Evolutionary conservation across 2,113 vertebrate genomes (phyloP), one percentile per base, ranked within the genome.

Genomic region (Rhodinocichla rosea): DNA sequence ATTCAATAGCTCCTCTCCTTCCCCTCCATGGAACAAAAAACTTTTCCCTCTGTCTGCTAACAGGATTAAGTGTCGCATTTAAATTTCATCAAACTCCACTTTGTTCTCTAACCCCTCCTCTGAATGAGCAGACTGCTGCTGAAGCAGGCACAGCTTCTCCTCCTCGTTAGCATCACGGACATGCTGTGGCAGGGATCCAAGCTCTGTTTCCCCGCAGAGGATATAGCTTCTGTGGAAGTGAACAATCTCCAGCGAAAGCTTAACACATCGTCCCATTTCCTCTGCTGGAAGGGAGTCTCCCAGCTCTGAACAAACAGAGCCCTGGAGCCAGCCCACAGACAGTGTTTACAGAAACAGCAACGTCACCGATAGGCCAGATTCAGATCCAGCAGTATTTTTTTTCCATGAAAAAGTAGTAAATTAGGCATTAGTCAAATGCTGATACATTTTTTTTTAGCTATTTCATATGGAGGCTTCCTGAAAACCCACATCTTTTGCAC

Each of bases 221-320:
- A 98, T 96, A 97, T 70, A 97, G 97, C 97, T 97, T 98, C 97
- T 95, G 96, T 97, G 94, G 92, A 97, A 96, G 97, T 85, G 95
- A 98, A 97, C 95, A 87, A 94, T 96, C 93, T 95, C 91, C 94
- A 97, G 97, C 52, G 7, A 97, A 91, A 97, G 97, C 97, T 96
- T 89, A 94, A 95, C 79, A 97, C 97, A 97, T 96, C 94, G 40
- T 92, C 83, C 94, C 87, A 96, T 97, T 98, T 98, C 98, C 98
- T 98, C 90, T 92, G 42, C 84, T 98, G 97, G 96, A 98, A 98
- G 98, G 98, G 97, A 98, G 97, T 96, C 92, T 98, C 97, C 98
- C 95, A 95, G 28, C 87, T 95, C 90, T 71, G 91, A 95, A 97
- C 93, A 97, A 98, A 97, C 59, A 97, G 63, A 96, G 87, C n/a